phyloP scores from a whole-genome alignment of 2,797 vertebrate species.

The Allobates femoralis region DNA sequence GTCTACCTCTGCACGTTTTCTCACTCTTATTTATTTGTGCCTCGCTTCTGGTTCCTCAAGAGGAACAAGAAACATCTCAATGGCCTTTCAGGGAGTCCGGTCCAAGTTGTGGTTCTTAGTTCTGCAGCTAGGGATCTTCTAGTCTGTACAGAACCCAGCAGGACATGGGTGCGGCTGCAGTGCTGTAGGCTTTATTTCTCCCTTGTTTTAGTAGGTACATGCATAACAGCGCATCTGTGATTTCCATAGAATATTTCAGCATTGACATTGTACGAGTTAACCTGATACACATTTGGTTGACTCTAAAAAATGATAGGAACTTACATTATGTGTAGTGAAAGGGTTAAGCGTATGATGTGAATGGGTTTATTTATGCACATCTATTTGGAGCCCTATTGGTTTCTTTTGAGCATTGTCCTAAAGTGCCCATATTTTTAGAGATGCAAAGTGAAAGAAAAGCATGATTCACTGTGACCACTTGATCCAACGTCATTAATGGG shows the following conservation, averaged over 20 bases:
- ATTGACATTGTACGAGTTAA: not conserved
- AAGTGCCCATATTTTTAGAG: not conserved
- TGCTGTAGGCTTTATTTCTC: no score
- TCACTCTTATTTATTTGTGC: no score
- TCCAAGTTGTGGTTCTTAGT: no score
- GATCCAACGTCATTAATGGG: not conserved
- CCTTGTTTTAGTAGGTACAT: no score
- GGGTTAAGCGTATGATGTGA: slow-evolving; percentile 18
- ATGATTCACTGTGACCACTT: slow-evolving; percentile 25
- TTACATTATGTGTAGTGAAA: not conserved
- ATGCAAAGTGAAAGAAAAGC: not conserved
- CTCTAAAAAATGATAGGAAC: not conserved
- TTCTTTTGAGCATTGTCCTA: not conserved
- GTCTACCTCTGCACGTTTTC: no score
- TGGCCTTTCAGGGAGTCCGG: no score
- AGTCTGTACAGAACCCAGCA: no score
- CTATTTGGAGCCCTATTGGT: slow-evolving; percentile 13
- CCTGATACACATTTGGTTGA: not conserved
- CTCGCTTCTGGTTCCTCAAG: no score
- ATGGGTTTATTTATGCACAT: slow-evolving; percentile 3
- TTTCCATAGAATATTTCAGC: slow-evolving; percentile 9
- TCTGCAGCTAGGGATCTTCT: no score
- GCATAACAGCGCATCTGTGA: not conserved
- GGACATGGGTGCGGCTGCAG: no score
- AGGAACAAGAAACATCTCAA: no score